A percentile compares a stretch with the other conserved stretches of the same genome.
These are phyloP conservation scores for Cyclura pinguis DNA, from an alignment of 2,797 vertebrate species.

Conservation along the genomic window DNA sequence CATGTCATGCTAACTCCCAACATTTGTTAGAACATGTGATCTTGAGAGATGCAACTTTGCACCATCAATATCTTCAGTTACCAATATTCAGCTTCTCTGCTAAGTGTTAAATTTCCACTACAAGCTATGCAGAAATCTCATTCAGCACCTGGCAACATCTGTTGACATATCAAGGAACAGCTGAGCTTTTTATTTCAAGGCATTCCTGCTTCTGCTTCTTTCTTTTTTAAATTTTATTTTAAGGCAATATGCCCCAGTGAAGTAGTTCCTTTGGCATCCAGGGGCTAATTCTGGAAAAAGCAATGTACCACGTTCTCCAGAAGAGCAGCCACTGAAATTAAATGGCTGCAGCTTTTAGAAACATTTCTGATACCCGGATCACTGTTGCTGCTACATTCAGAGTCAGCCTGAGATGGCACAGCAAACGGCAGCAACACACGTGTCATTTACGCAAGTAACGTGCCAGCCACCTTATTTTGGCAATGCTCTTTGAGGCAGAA, in stretches of 20 bases:
- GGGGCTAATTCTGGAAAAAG: not conserved
- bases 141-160: slow-evolving; percentile 41
- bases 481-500: too few relatives aligned
- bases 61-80: slow-evolving; percentile 14
- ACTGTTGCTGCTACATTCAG: not conserved
- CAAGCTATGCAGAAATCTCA: not conserved
- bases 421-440: too few relatives aligned
- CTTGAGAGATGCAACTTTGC: not conserved
- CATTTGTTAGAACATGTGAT: slow-evolving; percentile 10
- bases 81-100: slow-evolving; percentile 10
- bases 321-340: not conserved
- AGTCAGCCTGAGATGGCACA: too few relatives aligned
- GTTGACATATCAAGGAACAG: slow-evolving; percentile 42
- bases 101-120: slow-evolving; percentile 18
- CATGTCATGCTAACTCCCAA: not conserved
- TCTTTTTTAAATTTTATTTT: not conserved
- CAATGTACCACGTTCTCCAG: not conserved
- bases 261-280: not conserved
- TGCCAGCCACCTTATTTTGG: too few relatives aligned
- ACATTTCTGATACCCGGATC: not conserved
- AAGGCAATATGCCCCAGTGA: not conserved
- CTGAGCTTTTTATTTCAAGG: slow-evolving; percentile 27
- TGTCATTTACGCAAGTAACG: too few relatives aligned
- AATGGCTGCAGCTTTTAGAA: not conserved
- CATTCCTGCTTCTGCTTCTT: not conserved